These are phyloP conservation scores for Myotis myotis DNA, from an alignment of 2,797 vertebrate species.

Conservation along the genomic window DNA sequence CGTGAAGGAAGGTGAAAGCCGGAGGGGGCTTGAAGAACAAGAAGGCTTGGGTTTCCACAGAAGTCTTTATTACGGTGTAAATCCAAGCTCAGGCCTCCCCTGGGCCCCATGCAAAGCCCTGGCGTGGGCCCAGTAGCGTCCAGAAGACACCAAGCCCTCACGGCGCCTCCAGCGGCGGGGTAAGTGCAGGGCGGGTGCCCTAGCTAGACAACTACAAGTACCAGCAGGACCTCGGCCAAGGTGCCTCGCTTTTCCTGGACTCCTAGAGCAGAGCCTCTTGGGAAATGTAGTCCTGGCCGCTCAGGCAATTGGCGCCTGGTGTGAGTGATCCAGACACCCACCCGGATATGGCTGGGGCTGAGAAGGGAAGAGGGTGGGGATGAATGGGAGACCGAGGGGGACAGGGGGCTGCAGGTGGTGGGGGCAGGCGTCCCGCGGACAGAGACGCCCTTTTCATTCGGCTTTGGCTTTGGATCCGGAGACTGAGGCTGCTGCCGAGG, in stretches of 20 bases:
- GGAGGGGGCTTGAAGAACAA: constrained; percentile 52
- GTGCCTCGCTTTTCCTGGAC: constrained; percentile 6
- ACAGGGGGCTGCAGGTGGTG: not conserved
- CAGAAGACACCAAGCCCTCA: constrained; percentile 37
- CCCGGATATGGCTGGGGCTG: not conserved
- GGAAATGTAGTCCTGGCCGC: constrained; percentile 67
- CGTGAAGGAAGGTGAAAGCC: not conserved
- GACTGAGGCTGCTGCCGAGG: constrained; percentile 63
- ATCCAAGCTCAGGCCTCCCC: constrained; percentile 73
- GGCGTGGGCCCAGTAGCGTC: constrained; percentile 13
- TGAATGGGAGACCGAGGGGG: not conserved
- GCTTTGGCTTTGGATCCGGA: constrained; percentile 80
- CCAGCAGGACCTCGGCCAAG: constrained; percentile 46
- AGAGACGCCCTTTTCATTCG: constrained; percentile 60
- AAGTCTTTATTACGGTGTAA: constrained; percentile 83
- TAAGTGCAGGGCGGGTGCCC: constrained; percentile 43
- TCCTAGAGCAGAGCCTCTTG: constrained; percentile 65
- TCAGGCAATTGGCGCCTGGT: not conserved
- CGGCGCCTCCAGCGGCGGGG: constrained; percentile 44
- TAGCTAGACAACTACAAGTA: constrained; percentile 67
- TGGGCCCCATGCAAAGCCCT: constrained; percentile 77
- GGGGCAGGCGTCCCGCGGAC: constrained; percentile 34
- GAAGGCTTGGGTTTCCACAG: constrained; percentile 68
- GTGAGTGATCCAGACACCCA: not conserved
- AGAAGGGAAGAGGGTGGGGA: not conserved